These are phyloP conservation scores for Ibycter americanus DNA, from an alignment of 2,797 vertebrate genomes.

Conservation along the genomic window DNA sequence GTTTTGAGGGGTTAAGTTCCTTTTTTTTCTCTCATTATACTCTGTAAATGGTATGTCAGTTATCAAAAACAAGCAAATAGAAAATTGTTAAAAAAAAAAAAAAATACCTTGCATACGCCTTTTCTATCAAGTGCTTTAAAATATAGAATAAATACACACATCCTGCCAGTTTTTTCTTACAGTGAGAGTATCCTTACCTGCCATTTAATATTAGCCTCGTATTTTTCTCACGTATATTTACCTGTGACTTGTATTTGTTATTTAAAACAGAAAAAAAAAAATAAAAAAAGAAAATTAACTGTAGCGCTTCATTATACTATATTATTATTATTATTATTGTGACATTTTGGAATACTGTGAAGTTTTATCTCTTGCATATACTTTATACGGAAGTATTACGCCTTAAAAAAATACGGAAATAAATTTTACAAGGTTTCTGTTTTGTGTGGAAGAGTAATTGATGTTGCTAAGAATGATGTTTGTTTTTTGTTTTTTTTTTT, in stretches of 20 bases:
- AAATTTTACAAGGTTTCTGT: constrained; percentile 92
- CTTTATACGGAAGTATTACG: constrained; percentile 99
- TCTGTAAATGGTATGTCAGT: constrained; percentile 82
- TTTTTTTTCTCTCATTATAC: constrained; percentile 82
- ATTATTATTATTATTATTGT: constrained; percentile 95
- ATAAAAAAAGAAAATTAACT: constrained; percentile 93
- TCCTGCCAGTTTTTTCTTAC: constrained; percentile 95
- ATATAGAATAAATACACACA: constrained; percentile 88
- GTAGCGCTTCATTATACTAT: constrained; percentile 99
- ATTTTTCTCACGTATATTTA: constrained; percentile 99
- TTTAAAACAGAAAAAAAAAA: constrained; percentile 89
- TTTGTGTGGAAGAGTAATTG: constrained; percentile 99
- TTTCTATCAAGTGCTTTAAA: constrained; percentile 99
- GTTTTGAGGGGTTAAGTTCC: constrained; percentile 81
- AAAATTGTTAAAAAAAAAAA: constrained; percentile 76
- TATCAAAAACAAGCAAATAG: constrained; percentile 78
- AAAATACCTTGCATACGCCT: constrained; percentile 82
- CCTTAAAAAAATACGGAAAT: constrained; percentile 99
- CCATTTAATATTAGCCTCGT: constrained; percentile 99
- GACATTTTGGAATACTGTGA: constrained; percentile 99
- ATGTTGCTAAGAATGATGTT: constrained; percentile 99
- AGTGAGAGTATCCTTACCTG: constrained; percentile 99
- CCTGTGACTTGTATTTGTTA: constrained; percentile 99
- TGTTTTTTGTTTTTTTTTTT: constrained; percentile 89
- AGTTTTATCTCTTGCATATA: constrained; percentile 99